These are phyloP conservation scores for Stegostoma tigrinum DNA, from an alignment of 2,113 vertebrate species.

Conservation along the genomic window DNA sequence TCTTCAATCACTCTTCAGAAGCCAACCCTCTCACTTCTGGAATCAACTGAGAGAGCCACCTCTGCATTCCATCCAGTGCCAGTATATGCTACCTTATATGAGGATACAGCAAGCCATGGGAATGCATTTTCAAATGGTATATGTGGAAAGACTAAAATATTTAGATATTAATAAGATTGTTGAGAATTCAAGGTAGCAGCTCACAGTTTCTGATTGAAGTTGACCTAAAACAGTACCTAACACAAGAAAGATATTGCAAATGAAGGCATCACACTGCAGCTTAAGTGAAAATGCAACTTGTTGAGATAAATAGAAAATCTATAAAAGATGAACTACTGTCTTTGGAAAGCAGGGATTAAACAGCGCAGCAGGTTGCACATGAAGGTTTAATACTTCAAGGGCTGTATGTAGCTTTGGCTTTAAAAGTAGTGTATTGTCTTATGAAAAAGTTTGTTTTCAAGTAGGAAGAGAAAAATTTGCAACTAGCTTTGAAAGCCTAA, in stretches of 20 bases:
- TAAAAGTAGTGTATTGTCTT: background rate
- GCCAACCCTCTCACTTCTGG: no score
- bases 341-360: background rate
- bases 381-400: background rate
- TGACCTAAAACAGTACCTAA: background rate
- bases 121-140: background rate
- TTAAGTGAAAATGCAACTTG: background rate
- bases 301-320: background rate
- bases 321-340: background rate
- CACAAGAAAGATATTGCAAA: background rate
- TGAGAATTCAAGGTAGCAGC: background rate
- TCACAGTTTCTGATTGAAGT: background rate
- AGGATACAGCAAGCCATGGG: background rate
- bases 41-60: no score
- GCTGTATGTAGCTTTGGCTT: background rate
- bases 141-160: background rate
- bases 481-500: background rate
- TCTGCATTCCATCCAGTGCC: no score
- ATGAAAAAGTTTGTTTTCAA: background rate
- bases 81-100: no score
- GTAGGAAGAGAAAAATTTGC: background rate
- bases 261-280: background rate
- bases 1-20: no score
- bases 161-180: background rate
- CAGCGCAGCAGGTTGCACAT: background rate